Evolutionary conservation across 1,140 invertebrate genomes (phyloP).

Genomic region (Limonius californicus): DNA sequence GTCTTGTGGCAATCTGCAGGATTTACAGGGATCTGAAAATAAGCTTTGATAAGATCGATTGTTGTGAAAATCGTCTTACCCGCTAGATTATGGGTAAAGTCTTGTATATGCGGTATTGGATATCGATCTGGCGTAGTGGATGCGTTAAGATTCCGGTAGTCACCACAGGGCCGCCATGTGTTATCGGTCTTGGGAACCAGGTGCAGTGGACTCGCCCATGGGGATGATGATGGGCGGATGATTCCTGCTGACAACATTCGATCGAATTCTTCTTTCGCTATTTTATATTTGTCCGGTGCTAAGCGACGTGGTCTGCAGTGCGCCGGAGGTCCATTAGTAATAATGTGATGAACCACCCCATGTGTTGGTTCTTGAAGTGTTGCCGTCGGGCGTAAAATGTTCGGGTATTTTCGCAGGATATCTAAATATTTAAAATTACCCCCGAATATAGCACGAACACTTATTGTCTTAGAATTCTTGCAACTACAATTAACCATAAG

Average conservation of each 20-base stretch:
- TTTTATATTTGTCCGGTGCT: conserved; percentile 33
- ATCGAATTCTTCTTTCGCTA: conserved; percentile 37
- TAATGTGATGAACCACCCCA: conserved; percentile 31
- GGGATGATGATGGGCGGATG: conserved; percentile 41
- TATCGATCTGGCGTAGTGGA: conserved; percentile 45
- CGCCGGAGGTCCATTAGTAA: conserved; percentile 42
- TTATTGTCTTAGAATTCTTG: background rate
- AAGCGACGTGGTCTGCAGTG: conserved; percentile 40
- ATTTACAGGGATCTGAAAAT: conserved; percentile 32
- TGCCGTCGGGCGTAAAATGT: no score
- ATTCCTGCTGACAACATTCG: conserved; percentile 34
- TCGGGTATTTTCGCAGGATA: no score
- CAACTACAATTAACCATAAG: background rate
- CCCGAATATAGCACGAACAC: no score
- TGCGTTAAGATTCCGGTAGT: conserved; percentile 48
- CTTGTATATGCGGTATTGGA: conserved; percentile 33
- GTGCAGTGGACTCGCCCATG: conserved; percentile 49
- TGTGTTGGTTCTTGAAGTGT: background rate
- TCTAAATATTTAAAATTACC: no score
- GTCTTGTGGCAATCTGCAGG: conserved; percentile 40
- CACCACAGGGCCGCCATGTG: conserved; percentile 43
- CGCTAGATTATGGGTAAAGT: conserved; percentile 37
- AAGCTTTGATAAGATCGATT: conserved; percentile 47
- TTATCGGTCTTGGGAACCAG: conserved; percentile 46
- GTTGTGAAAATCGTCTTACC: conserved; percentile 46